Evolutionary conservation across 92 coral and sea anemone genomes (phyloP).

Genomic region (Plumapathes pennacea): DNA sequence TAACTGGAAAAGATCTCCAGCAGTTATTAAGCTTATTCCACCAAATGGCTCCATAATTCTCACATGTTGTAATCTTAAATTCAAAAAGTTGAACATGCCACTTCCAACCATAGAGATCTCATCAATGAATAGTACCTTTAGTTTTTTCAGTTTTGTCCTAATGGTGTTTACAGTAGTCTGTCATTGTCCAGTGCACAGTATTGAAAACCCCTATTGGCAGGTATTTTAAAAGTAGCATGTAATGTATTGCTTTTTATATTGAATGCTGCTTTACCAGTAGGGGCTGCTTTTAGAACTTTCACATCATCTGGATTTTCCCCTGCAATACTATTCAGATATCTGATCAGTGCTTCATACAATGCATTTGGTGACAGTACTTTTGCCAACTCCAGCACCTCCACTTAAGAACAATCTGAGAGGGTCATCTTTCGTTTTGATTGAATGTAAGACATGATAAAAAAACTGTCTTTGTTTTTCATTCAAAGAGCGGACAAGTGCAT

Average conservation of each 20-base stretch:
- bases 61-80: conserved; percentile 31
- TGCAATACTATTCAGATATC: conserved; percentile 31
- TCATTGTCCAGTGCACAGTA: conserved; percentile 28
- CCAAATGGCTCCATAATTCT: conserved; percentile 56
- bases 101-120: conserved; percentile 46
- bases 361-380: conserved; percentile 58
- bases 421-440: conserved; percentile 38
- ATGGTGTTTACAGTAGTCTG: conserved; percentile 32
- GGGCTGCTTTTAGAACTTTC: conserved; percentile 56
- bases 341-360: conserved; percentile 53
- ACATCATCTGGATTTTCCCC: conserved; percentile 53
- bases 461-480: conserved; percentile 45
- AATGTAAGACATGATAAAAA: conserved; percentile 45
- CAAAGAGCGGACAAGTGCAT: conserved; percentile 30
- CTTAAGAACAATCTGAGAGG: conserved; percentile 30
- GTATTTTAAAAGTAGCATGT: no score
- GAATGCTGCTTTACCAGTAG: conserved; percentile 52
- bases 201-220: conserved; percentile 26
- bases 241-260: conserved; percentile 41
- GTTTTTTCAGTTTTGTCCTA: conserved; percentile 25
- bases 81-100: conserved; percentile 45
- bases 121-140: conserved; percentile 32
- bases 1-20: conserved; percentile 58
- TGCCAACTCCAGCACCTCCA: conserved; percentile 71
- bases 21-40: conserved; percentile 39